phyloP scores from a whole-genome alignment of 2,888 invertebrate species.

The Amphimallon solstitiale region DNA sequence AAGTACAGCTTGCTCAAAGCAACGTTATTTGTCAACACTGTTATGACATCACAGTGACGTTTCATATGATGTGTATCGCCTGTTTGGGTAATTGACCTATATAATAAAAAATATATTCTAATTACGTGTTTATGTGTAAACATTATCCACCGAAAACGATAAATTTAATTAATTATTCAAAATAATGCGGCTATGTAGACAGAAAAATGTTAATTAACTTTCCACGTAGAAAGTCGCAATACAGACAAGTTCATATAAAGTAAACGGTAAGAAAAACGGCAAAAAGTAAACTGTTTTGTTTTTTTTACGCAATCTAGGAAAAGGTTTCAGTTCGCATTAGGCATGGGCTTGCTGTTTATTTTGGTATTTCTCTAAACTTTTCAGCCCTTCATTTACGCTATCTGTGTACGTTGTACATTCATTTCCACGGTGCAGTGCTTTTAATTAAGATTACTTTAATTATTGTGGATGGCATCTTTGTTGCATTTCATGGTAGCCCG shows the following conservation, averaged over 20 bases:
- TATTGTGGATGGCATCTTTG: not conserved
- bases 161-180: not conserved
- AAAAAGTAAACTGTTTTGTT: conserved; percentile 3
- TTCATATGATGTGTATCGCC: too few relatives aligned
- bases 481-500: not conserved
- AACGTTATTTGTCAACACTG: too few relatives aligned
- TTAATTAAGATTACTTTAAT: conserved; percentile 22
- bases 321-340: not conserved
- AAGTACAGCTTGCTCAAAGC: too few relatives aligned
- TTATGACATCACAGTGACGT: too few relatives aligned
- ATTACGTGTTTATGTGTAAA: too few relatives aligned
- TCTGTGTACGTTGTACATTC: not conserved
- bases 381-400: not conserved
- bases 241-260: conserved; percentile 16
- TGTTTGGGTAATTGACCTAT: too few relatives aligned
- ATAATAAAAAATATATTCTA: too few relatives aligned
- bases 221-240: not conserved
- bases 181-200: not conserved
- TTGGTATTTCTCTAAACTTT: not conserved
- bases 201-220: not conserved
- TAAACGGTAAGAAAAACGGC: conserved; percentile 17
- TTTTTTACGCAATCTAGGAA: conserved; percentile 12
- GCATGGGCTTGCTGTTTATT: not conserved
- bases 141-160: too few relatives aligned
- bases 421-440: conserved; percentile 9